Conservation (phyloP, 2,888 invertebrate species). For the Dynastes grantii region DNA sequence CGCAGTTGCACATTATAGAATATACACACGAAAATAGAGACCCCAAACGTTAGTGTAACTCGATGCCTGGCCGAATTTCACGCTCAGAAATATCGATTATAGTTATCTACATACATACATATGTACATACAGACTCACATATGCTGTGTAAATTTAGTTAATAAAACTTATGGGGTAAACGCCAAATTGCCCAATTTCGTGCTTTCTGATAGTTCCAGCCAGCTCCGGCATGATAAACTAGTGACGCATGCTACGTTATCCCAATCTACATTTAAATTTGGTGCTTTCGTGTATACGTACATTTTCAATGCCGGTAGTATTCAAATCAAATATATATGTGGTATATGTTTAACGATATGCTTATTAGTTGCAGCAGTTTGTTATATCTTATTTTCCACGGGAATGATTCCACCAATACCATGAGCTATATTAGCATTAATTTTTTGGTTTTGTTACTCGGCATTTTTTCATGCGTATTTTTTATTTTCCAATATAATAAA, state of each 20-base stretch:
- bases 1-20: slow-evolving; percentile 11
- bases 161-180: slow-evolving; percentile 26
- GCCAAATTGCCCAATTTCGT: slow-evolving; percentile 26
- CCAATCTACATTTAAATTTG: not conserved
- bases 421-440: no score
- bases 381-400: no score
- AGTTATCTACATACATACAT: not conserved
- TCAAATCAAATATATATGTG: not conserved
- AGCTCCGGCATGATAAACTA: not conserved
- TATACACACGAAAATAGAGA: slow-evolving; percentile 17
- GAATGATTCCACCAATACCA: no score
- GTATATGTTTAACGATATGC: no score
- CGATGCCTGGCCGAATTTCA: slow-evolving; percentile 3
- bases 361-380: no score
- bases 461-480: no score
- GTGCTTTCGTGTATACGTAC: not conserved
- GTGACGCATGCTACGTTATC: slow-evolving; percentile 11
- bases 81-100: slow-evolving; percentile 8
- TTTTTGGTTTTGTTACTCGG: no score
- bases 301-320: not conserved
- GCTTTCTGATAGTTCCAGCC: slow-evolving; percentile 23
- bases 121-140: not conserved
- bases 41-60: slow-evolving; percentile 26
- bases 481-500: no score
- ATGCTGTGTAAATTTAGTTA: slow-evolving; percentile 25